Conservation (phyloP, 2,113 vertebrate species). For the Nestor notabilis region DNA sequence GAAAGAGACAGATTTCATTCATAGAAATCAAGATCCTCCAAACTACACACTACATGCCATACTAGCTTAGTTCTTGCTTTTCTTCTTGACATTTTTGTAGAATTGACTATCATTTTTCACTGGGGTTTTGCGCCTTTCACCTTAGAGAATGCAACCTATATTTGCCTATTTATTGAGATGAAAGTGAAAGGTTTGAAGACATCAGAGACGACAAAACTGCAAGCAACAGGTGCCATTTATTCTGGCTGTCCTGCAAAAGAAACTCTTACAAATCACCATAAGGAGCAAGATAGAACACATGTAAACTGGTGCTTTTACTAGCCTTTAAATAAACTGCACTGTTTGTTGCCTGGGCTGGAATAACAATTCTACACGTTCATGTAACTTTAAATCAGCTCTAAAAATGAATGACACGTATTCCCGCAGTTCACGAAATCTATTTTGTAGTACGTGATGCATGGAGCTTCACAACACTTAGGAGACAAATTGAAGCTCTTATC, state of each 20-base stretch:
- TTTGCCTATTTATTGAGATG: background rate
- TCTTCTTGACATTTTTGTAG: background rate
- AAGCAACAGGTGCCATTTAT: background rate
- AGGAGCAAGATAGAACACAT: background rate
- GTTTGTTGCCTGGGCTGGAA: background rate
- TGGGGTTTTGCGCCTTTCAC: background rate
- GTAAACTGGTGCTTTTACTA: background rate
- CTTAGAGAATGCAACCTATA: background rate
- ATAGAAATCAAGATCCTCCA: background rate
- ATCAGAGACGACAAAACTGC: background rate
- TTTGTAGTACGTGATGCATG: background rate
- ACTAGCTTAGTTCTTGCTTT: background rate
- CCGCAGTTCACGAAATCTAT: background rate
- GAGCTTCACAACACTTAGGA: background rate
- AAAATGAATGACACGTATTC: background rate
- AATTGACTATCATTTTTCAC: background rate
- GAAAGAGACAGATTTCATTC: slow-evolving; percentile 18
- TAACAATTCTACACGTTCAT: background rate
- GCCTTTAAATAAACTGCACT: background rate
- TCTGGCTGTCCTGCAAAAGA: background rate
- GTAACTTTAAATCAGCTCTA: background rate
- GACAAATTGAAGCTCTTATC: background rate
- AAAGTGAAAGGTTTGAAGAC: background rate
- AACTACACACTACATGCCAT: background rate
- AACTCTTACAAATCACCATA: background rate